Percentiles rank a stretch among this genome's conserved stretches.
Conservation (phyloP, 2,113 vertebrate genomes). For the Struthidea cinerea region DNA sequence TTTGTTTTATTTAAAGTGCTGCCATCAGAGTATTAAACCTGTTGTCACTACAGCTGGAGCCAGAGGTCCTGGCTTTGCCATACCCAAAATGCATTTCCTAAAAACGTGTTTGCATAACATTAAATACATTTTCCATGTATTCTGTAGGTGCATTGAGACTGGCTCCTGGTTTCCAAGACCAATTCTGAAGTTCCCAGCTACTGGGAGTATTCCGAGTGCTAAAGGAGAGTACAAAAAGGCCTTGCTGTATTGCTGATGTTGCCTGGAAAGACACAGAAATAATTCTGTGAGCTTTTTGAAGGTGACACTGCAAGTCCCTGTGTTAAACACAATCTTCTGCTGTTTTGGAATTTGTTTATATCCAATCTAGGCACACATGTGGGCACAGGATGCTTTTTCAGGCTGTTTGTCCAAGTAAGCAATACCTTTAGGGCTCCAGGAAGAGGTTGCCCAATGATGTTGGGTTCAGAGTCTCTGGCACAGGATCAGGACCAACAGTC, state of each 20-base stretch:
- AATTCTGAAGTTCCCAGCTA: background rate
- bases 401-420: background rate
- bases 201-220: background rate
- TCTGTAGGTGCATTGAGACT: background rate
- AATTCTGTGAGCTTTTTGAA: background rate
- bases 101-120: background rate
- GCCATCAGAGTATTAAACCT: background rate
- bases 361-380: background rate
- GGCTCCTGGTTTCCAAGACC: background rate
- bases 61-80: background rate
- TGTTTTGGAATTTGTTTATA: background rate
- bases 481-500: background rate
- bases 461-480: background rate
- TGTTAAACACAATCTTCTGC: background rate
- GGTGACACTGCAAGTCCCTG: background rate
- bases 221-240: background rate
- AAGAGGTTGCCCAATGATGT: background rate
- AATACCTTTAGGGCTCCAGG: background rate
- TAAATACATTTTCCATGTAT: background rate
- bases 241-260: background rate
- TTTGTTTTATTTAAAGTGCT: background rate
- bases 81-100: fast-evolving
- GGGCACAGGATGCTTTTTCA: background rate
- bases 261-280: background rate
- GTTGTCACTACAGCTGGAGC: background rate